Evolutionary conservation across 2,797 vertebrate species (phyloP).

Genomic region (Myripristis murdjan): DNA sequence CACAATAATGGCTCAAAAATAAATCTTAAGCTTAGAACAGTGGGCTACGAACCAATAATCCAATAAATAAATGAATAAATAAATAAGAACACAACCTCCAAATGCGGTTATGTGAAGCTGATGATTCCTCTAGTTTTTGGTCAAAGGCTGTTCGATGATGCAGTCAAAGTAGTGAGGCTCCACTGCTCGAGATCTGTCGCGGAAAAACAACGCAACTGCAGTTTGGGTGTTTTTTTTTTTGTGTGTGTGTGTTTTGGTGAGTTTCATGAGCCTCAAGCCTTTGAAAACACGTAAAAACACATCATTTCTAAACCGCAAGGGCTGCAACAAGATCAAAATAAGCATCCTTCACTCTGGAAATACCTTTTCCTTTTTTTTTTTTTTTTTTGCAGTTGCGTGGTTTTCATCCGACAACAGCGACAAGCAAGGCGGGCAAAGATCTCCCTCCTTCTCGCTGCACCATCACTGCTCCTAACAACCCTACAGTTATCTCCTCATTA

Average conservation of each 20-base stretch:
- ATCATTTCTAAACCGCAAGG: constrained; percentile 28
- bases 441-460: constrained; percentile 48
- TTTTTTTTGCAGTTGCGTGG: neutral
- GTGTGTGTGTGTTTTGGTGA: constrained; percentile 1
- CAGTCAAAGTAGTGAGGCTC: constrained; percentile 53
- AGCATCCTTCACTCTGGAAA: constrained; percentile 42
- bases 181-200: constrained; percentile 28
- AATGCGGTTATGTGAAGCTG: constrained; percentile 51
- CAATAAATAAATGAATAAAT: too few relatives aligned
- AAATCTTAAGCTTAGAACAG: constrained; percentile 35
- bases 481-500: constrained; percentile 78
- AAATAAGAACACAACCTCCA: constrained; percentile 21
- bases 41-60: constrained; percentile 27
- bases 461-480: constrained; percentile 62
- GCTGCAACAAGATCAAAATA: constrained; percentile 15
- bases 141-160: constrained; percentile 80
- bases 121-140: constrained; percentile 77
- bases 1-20: constrained; percentile 37
- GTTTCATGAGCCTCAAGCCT: constrained; percentile 43
- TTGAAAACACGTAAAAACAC: constrained; percentile 39
- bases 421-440: constrained; percentile 27
- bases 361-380: too few relatives aligned
- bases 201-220: constrained; percentile 12
- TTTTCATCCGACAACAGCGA: constrained; percentile 31
- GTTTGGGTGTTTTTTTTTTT: constrained; percentile 38